Conservation (phyloP, 2,797 vertebrate species). For the Melanitta fusca region DNA sequence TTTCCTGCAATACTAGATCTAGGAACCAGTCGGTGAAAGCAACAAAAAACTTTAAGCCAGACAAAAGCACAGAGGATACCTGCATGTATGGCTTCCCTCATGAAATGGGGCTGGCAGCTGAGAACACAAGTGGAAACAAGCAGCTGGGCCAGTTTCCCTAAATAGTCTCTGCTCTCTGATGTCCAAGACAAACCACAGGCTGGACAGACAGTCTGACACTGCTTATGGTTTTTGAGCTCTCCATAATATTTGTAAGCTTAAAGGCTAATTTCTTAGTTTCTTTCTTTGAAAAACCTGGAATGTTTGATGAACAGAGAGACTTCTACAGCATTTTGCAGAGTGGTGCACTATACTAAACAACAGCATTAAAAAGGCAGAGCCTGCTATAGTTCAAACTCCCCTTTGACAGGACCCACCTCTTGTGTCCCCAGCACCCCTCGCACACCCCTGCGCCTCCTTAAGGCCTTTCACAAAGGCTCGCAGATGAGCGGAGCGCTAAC, state of each 20-base stretch:
- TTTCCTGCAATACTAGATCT: background rate
- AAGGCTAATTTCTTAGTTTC: background rate
- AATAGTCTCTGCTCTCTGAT: background rate
- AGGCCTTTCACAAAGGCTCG: background rate
- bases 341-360: background rate
- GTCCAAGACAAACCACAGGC: background rate
- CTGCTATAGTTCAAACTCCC: background rate
- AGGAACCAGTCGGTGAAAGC: background rate
- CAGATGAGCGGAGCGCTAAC: fast-evolving
- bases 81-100: fast-evolving
- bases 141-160: background rate
- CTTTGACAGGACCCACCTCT: background rate
- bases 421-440: fast-evolving
- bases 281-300: background rate
- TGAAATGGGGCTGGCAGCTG: background rate
- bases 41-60: background rate
- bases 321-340: background rate
- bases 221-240: background rate
- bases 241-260: background rate
- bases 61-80: background rate
- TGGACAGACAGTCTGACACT: background rate
- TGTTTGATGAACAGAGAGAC: background rate
- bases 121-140: background rate
- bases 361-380: background rate
- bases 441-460: background rate